A percentile compares a stretch with the other conserved stretches of the same genome.
Evolutionary conservation across 2,113 vertebrate genomes (phyloP).

Genomic region (Spermophilus dauricus): DNA sequence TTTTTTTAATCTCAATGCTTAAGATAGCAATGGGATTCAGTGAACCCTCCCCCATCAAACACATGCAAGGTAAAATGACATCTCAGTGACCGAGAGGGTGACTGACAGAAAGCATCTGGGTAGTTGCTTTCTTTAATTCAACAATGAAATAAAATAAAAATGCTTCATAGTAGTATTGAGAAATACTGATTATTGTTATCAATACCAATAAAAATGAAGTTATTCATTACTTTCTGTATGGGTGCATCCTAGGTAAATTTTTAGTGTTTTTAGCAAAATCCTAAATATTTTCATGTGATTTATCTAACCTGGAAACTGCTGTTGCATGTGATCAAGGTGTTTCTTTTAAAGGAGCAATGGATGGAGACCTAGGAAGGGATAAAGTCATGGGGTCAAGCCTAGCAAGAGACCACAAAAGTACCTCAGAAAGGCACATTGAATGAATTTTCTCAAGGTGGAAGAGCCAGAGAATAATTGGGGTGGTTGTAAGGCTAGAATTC

Average conservation of each 20-base stretch:
- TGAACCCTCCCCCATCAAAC: not conserved
- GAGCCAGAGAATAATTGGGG: not conserved
- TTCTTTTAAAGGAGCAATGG: not conserved
- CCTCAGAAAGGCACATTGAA: not conserved
- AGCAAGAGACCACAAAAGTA: not conserved
- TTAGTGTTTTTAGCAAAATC: not conserved
- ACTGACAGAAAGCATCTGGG: not conserved
- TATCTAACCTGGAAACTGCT: not conserved
- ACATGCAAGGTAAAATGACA: not conserved
- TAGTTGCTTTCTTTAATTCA: not conserved
- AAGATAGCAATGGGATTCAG: not conserved
- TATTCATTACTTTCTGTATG: not conserved
- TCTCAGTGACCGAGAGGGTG: not conserved
- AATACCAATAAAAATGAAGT: constrained; percentile 19
- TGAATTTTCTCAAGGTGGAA: not conserved
- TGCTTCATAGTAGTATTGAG: not conserved
- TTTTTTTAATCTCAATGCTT: not conserved
- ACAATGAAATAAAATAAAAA: not conserved
- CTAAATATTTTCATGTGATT: not conserved
- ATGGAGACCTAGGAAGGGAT: not conserved
- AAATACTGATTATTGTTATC: constrained; percentile 1
- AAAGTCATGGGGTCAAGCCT: not conserved
- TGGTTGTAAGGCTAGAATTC: not conserved
- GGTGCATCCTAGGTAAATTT: not conserved
- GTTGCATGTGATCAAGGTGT: not conserved